Base-by-base conservation (phyloP, 1,140 invertebrate genomes). In the Calosoma granatense region DNA sequence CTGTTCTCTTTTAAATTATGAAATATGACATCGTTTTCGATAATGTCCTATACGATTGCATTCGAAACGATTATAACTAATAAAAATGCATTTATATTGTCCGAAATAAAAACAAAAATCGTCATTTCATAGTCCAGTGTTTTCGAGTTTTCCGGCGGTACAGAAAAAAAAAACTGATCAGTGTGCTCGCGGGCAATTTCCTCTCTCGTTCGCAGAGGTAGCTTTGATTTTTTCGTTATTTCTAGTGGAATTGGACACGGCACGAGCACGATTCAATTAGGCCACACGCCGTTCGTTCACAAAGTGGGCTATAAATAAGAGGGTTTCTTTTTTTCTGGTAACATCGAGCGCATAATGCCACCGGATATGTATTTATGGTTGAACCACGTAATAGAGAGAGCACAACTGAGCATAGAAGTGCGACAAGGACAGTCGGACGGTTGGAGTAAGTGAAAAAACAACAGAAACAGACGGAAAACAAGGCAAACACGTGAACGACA, bases 301-400 rank as follows among this genome's bases (percentile, higher is more conserved):
- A 47, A 47, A 47, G 41, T 47, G 41, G 41, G 41, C 41, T 47
- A 47, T 47, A 47, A 47, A 47, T 47, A 47, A 47, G 15, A 47
- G 15, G 17, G 6, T 47, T 17, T 47, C 17, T 47, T 47, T 47
- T 47, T 17, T 47, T 12, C 41, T 6, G 15, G 41, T 47, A 12
- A 47, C 6, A 36, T 36, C n/a, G 26, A 36, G n/a, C 26, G 15
- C 41, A 6, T 11, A 47, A 47, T 47, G 17, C 41, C 41, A 47
- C 41, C 41, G 41, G 41, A 47, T 47, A 47, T 47, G 41, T 47
- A 47, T 47, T 47, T 47, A 47, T 47, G 41, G 41, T 47, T 9
- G 3, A 47, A 6, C 26, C 26, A 17, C 15, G 17, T 47, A 47
- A 17, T 12, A 17, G 41, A 47, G 9, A 11, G 17, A 47, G 41